Evolutionary conservation across 1,140 invertebrate genomes (phyloP), one percentile per base, ranked within the genome.

Genomic region (Drosophila tani): DNA sequence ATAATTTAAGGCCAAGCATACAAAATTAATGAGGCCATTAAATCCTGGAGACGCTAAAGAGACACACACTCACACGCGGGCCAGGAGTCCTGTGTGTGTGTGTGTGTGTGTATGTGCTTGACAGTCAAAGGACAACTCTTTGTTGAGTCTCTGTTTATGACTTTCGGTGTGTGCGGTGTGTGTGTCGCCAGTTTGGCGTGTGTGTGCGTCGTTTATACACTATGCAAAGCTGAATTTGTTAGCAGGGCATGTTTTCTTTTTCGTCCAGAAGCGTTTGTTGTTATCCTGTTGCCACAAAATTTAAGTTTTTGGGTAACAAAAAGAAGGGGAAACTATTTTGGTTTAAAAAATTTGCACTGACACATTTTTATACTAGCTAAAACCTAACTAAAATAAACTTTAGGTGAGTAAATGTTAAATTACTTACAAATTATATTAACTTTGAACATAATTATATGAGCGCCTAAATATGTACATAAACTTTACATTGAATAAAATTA

Each of bases 11-110:
- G 85, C 79, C 85, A 82, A 90, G 86, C 86, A 90, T 90, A 90
- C 81, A 90, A 91, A 90, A 90, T 90, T 90, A 90, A 90, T 90
- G 85, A 90, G 85, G 85, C 85, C 85, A 90, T 90, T 90, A 90
- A 90, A 90, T 90, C 85, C 79, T 82, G 81, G 80, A 85, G 86
- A 88, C 82, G 82, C 82, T 87, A 81, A 90, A 84, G 85, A 78
- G 75, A 85, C 85, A 70, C 59, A 66, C 50, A 58, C 35, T 76
- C 32, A 45, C 53, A 56, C 45, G 50, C 32, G 27, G n/a, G 35
- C 21, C 40, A 35, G 47, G 32, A 38, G 38, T 32, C 59, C 21
- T 24, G 21, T 24, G 21, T 24, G 21, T 24, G 21, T 49, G 40
- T 32, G 35, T 56, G 19, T 27, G 40, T 47, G 38, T 79, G 62